Conservation (phyloP, 2,113 vertebrate genomes). For the Oncorhynchus mykiss region DNA sequence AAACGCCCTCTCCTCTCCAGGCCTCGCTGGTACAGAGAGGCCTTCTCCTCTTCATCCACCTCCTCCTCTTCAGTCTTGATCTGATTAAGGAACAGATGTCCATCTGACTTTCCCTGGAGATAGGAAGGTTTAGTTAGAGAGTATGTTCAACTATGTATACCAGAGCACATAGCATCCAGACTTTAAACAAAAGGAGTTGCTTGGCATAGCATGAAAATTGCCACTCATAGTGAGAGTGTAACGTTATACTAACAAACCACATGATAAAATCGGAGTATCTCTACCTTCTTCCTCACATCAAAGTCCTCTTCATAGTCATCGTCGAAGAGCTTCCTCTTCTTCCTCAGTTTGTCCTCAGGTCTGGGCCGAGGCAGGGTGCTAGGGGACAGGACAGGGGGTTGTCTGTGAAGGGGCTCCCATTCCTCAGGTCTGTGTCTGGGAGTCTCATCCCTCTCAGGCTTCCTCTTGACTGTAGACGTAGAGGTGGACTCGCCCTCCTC, state of each 20-base stretch:
- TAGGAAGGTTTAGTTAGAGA: neutral
- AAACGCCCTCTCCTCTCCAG: constrained; percentile 51
- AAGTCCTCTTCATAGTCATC: constrained; percentile 83
- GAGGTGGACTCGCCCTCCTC: constrained; percentile 78
- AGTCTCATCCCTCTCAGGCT: constrained; percentile 86
- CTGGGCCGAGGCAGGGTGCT: constrained; percentile 82
- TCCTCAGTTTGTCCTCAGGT: constrained; percentile 88
- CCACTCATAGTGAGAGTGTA: neutral
- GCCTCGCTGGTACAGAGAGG: constrained; percentile 30
- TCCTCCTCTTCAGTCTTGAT: constrained; percentile 86
- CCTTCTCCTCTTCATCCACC: constrained; percentile 42
- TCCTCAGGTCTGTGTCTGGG: constrained; percentile 85
- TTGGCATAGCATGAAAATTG: neutral
- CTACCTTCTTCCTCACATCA: constrained; percentile 84
- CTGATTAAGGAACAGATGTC: constrained; percentile 78
- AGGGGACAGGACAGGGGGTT: constrained; percentile 66
- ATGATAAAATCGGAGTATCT: neutral
- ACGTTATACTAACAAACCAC: neutral
- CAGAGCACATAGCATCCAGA: neutral
- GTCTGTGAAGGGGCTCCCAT: constrained; percentile 82
- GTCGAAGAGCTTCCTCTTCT: constrained; percentile 91
- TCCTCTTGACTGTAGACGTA: constrained; percentile 72
- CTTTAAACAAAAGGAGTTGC: neutral
- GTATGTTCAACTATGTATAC: neutral
- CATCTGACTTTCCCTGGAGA: constrained; percentile 81